Conservation (phyloP, 2,113 vertebrate species). For the Colistium nudipinnis region DNA sequence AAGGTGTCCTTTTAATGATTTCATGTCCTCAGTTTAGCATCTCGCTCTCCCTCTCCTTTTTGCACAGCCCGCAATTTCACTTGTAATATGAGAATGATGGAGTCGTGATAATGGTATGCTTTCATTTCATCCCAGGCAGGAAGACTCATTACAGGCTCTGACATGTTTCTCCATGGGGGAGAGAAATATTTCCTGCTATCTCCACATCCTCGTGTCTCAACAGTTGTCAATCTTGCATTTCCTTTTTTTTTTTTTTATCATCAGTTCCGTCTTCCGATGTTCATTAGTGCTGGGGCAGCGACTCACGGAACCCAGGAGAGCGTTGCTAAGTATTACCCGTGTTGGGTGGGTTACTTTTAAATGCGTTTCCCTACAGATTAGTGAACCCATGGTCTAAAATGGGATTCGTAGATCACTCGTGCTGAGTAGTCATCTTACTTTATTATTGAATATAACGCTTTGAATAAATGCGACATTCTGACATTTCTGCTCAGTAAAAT, state of each 20-base stretch:
- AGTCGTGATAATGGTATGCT: slow-evolving; percentile 69
- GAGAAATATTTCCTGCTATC: slow-evolving; percentile 50
- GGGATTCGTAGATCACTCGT: too few relatives aligned
- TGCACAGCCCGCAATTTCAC: slow-evolving; percentile 64
- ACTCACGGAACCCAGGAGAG: slow-evolving; percentile 30
- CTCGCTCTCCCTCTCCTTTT: slow-evolving; percentile 13
- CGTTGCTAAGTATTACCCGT: slow-evolving; percentile 36
- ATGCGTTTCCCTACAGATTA: background rate
- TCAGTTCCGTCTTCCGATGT: slow-evolving; percentile 54
- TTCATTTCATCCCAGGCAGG: slow-evolving; percentile 64
- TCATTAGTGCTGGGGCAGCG: slow-evolving; percentile 29
- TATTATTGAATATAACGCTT: background rate
- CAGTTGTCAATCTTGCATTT: slow-evolving; percentile 66
- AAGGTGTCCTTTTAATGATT: slow-evolving; percentile 54
- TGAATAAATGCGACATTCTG: too few relatives aligned
- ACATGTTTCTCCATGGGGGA: slow-evolving; percentile 57
- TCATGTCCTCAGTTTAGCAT: slow-evolving; percentile 26
- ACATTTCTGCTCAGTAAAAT: too few relatives aligned
- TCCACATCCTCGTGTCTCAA: slow-evolving; percentile 43
- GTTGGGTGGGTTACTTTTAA: slow-evolving; percentile 33
- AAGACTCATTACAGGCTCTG: slow-evolving; percentile 67
- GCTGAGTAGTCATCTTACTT: too few relatives aligned
- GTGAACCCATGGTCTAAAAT: too few relatives aligned
- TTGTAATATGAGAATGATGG: slow-evolving; percentile 66
- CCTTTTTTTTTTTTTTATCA: slow-evolving; percentile 60